phyloP scores from a whole-genome alignment of 2,797 vertebrate species.

The Mustela erminea region DNA sequence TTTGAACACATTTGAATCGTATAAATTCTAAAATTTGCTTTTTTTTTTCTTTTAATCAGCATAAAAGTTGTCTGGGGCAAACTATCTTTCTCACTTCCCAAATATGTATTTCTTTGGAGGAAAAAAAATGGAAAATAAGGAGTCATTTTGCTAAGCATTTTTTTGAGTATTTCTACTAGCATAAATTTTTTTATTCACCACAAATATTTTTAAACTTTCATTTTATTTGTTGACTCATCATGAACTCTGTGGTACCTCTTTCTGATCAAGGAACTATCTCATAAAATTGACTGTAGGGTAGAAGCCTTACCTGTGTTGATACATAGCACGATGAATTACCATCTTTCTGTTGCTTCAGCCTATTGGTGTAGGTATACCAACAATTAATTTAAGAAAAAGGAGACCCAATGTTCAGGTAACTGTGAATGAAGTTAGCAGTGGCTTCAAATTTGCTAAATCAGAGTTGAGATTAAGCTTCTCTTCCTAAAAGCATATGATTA shows the following conservation, averaged over 20 bases:
- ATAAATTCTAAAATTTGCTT: neutral
- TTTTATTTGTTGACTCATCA: conserved; percentile 1
- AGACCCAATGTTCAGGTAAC: conserved; percentile 90
- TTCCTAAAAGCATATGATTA: conserved; percentile 75
- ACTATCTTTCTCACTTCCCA: neutral
- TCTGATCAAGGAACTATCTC: neutral
- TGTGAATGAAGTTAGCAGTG: conserved; percentile 82
- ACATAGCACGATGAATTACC: conserved; percentile 80
- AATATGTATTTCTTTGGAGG: neutral
- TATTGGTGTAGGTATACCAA: conserved; percentile 91
- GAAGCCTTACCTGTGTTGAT: neutral
- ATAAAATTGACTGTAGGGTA: neutral
- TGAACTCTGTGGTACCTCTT: neutral
- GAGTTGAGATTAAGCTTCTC: conserved; percentile 84
- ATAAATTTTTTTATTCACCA: neutral
- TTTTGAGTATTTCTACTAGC: neutral
- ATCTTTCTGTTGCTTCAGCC: conserved; percentile 90
- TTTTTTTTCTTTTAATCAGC: neutral
- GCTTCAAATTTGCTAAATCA: conserved; percentile 82
- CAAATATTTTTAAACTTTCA: conserved; percentile 21
- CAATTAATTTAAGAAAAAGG: conserved; percentile 91
- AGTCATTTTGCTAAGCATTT: neutral
- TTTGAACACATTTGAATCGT: neutral
- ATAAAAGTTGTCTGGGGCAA: neutral
- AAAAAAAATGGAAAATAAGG: neutral